Evolutionary conservation across 2,888 invertebrate genomes (phyloP).

Genomic region (Ametastegia equiseti): DNA sequence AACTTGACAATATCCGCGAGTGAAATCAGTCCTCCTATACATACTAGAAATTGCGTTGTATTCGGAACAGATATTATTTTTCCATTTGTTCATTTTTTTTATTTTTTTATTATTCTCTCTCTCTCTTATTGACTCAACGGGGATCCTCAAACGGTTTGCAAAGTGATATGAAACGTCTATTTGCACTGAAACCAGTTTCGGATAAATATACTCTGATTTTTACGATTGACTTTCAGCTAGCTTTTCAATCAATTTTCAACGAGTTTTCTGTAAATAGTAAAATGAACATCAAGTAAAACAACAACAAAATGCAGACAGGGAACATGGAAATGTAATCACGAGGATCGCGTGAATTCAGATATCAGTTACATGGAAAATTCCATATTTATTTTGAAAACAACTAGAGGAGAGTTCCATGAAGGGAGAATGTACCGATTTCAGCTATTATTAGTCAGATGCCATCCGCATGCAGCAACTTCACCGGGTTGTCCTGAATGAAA

Average conservation of each 20-base stretch:
- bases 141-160: background rate
- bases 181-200: background rate
- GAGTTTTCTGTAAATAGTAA: background rate
- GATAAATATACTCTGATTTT: background rate
- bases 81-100: background rate
- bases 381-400: background rate
- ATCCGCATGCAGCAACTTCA: no score
- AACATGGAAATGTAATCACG: background rate
- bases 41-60: background rate
- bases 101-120: no score
- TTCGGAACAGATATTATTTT: background rate
- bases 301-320: background rate
- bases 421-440: no score
- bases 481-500: no score
- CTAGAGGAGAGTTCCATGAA: no score
- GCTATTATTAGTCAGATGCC: no score
- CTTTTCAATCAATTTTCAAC: background rate
- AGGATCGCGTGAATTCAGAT: background rate
- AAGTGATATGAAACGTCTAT: background rate
- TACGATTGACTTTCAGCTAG: background rate
- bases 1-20: background rate
- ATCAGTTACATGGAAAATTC: background rate
- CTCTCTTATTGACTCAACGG: background rate
- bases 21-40: background rate
- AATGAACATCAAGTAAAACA: no score